A percentile compares a stretch with the other conserved stretches of the same genome.
Evolutionary conservation across 2,113 vertebrate genomes (phyloP).

Genomic region (Crotalus viridis): DNA sequence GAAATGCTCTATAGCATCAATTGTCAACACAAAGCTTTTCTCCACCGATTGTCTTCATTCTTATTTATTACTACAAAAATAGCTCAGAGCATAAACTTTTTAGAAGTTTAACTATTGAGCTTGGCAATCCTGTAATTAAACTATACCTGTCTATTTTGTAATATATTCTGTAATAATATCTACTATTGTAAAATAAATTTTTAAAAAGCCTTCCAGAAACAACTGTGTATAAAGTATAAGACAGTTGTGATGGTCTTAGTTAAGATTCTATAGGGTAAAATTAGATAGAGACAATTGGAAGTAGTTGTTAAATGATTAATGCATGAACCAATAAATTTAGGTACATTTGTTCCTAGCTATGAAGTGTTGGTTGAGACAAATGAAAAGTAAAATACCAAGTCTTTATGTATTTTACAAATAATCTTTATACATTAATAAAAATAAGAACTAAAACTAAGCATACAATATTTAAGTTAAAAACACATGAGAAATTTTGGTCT

Average conservation of each 20-base stretch:
- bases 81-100: neutral
- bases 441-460: neutral
- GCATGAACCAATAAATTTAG: neutral
- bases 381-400: neutral
- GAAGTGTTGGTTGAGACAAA: no score
- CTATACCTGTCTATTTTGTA: neutral
- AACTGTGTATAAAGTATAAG: neutral
- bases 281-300: neutral
- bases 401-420: neutral
- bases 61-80: neutral
- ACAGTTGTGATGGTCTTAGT: neutral
- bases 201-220: neutral
- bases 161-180: neutral
- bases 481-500: neutral
- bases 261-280: neutral
- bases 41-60: neutral
- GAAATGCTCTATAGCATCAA: conserved; percentile 10
- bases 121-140: neutral
- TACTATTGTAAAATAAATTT: neutral
- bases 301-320: neutral
- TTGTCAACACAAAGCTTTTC: neutral
- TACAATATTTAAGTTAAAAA: neutral
- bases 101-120: neutral
- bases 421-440: neutral
- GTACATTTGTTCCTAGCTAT: neutral